Evolutionary conservation across 2,797 vertebrate species (phyloP).

Genomic region (Picus viridis): DNA sequence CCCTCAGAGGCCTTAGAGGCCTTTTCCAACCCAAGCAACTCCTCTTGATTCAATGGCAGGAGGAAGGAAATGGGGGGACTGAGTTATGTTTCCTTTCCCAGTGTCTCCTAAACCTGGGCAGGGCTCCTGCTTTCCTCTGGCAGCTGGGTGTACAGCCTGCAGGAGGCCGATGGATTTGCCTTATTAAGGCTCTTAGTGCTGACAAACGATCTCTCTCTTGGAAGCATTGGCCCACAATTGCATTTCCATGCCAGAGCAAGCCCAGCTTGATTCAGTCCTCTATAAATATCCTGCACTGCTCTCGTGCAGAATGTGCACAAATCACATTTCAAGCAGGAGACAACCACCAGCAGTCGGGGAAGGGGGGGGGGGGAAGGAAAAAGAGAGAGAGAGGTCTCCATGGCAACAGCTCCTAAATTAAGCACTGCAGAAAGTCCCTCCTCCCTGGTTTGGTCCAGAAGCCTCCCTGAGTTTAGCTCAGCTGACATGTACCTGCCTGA

Average conservation of each 20-base stretch:
- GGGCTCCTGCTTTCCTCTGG: conserved; percentile 1
- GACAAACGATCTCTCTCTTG: not conserved
- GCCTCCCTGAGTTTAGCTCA: not conserved
- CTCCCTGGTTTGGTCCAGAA: not conserved
- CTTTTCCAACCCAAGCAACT: not conserved
- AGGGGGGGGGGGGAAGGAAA: not conserved
- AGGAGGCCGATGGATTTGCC: not conserved
- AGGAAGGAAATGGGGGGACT: conserved; percentile 1
- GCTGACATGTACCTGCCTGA: not conserved
- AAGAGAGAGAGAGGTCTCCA: conserved; percentile 5
- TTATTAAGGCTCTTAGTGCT: not conserved
- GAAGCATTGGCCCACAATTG: not conserved
- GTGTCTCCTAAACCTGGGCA: not conserved
- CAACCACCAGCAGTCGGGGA: conserved; percentile 2
- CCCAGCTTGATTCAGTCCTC: not conserved
- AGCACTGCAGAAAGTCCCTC: not conserved
- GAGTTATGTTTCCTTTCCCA: not conserved
- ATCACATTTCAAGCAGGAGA: conserved; percentile 37
- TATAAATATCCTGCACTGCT: not conserved
- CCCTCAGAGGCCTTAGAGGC: no score
- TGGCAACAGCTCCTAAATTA: conserved; percentile 56
- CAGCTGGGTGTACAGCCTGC: conserved; percentile 14
- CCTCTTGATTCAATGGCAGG: not conserved
- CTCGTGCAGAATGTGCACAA: not conserved
- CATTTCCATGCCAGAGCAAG: not conserved